Evolutionary conservation across 2,113 vertebrate species (phyloP).

Genomic region (Pagrus major): DNA sequence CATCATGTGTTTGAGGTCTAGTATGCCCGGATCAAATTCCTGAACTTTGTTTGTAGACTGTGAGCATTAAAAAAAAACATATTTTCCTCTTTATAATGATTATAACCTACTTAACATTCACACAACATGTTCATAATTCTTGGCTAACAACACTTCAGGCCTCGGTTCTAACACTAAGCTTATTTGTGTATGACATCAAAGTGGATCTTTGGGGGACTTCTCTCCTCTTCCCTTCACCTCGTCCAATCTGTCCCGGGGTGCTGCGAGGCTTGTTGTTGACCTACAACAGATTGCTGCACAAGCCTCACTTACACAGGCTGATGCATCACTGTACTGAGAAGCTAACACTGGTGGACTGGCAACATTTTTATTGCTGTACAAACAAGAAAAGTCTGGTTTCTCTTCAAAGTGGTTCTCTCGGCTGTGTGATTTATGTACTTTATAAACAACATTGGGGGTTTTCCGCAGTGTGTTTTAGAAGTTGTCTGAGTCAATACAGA

Average conservation of each 20-base stretch:
- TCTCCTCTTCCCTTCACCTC: slow-evolving; percentile 12
- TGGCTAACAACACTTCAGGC: background rate
- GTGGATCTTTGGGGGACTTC: slow-evolving; percentile 37
- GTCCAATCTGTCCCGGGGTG: background rate
- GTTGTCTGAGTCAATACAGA: background rate
- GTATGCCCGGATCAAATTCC: background rate
- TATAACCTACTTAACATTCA: background rate
- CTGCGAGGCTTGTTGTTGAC: slow-evolving; percentile 4
- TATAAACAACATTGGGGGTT: background rate
- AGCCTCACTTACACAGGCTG: background rate
- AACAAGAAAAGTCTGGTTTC: background rate
- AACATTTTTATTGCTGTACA: background rate
- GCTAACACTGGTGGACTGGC: background rate
- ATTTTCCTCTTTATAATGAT: background rate
- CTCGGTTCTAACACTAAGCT: slow-evolving; percentile 1
- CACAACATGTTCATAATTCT: background rate
- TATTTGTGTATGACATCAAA: slow-evolving; percentile 45
- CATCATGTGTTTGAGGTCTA: background rate
- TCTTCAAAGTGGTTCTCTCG: background rate
- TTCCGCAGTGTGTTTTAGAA: background rate
- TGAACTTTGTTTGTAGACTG: background rate
- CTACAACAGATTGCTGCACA: slow-evolving; percentile 17
- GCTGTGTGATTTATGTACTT: background rate
- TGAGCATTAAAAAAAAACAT: background rate
- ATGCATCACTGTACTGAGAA: background rate